A percentile compares a stretch with the other conserved stretches of the same genome.
These are phyloP conservation scores for Petrocephalus zakoni DNA, from an alignment of 2,113 vertebrate genomes.

Conservation along the genomic window DNA sequence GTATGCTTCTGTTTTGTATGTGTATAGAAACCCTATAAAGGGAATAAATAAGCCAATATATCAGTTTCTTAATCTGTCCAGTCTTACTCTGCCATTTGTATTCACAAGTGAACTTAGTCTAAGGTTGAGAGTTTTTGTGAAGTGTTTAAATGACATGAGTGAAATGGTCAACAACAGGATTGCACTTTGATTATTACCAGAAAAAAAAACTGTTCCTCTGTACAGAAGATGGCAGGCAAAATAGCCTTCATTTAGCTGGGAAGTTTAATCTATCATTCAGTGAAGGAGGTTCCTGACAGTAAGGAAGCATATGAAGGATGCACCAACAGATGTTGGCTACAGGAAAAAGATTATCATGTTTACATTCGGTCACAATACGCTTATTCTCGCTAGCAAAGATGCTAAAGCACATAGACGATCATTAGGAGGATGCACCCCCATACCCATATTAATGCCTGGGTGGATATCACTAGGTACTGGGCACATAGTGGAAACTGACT, in stretches of 20 bases:
- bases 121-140: background rate
- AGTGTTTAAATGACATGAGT: background rate
- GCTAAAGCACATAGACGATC: background rate
- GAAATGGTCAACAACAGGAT: background rate
- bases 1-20: conserved; percentile 50
- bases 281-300: background rate
- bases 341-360: background rate
- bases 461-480: no score
- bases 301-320: no score
- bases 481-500: background rate
- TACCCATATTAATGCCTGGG: no score
- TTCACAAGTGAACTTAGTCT: background rate
- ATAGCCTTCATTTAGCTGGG: background rate
- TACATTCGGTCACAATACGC: background rate
- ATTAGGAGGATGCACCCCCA: background rate
- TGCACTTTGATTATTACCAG: background rate
- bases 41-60: conserved; percentile 56
- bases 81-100: background rate
- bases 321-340: background rate
- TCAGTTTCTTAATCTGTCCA: conserved; percentile 37
- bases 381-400: background rate
- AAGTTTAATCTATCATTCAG: background rate
- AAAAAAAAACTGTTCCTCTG: background rate
- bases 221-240: background rate
- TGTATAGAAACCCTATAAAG: conserved; percentile 46